A percentile compares a stretch with the other conserved stretches of the same genome.
Conservation (phyloP, 2,113 vertebrate species). For the Indicator maculatus region DNA sequence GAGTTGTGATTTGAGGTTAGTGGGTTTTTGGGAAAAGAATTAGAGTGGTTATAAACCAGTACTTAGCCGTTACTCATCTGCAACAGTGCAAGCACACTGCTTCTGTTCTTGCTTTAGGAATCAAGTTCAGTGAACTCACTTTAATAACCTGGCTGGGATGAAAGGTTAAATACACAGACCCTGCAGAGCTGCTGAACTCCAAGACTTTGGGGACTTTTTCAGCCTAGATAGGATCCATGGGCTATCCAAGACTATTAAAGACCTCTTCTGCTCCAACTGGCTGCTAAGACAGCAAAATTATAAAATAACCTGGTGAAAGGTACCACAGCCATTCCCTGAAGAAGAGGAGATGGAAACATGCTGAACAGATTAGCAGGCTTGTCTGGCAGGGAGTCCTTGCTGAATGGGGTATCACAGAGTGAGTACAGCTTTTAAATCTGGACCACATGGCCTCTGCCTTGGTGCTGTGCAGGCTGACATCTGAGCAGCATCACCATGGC, state of each 20-base stretch:
- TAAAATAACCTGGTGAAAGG: slow-evolving; percentile 5
- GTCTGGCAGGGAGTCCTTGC: slow-evolving; percentile 41
- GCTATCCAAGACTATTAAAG: neutral
- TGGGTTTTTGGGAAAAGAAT: slow-evolving; percentile 55
- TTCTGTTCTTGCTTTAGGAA: slow-evolving; percentile 34
- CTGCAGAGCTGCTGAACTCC: neutral
- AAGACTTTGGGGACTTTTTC: neutral
- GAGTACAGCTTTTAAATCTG: slow-evolving; percentile 68
- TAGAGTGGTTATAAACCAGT: slow-evolving; percentile 40
- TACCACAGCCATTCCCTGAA: neutral
- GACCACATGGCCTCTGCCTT: slow-evolving; percentile 55
- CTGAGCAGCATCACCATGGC: slow-evolving; percentile 16
- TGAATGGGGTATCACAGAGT: slow-evolving; percentile 52
- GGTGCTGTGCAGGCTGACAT: slow-evolving; percentile 49
- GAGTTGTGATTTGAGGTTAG: slow-evolving; percentile 29
- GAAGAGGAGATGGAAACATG: slow-evolving; percentile 53
- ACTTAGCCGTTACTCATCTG: slow-evolving; percentile 13
- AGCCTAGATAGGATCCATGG: neutral
- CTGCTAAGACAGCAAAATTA: neutral
- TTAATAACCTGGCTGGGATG: slow-evolving; percentile 24
- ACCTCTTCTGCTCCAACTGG: neutral
- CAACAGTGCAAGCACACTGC: neutral
- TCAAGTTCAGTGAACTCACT: neutral
- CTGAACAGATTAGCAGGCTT: slow-evolving; percentile 50
- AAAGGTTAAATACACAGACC: slow-evolving; percentile 22